Percentiles rank a stretch among this genome's conserved stretches.
These are phyloP conservation scores for Poecile atricapillus DNA, from an alignment of 2,113 vertebrate species.

Conservation along the genomic window DNA sequence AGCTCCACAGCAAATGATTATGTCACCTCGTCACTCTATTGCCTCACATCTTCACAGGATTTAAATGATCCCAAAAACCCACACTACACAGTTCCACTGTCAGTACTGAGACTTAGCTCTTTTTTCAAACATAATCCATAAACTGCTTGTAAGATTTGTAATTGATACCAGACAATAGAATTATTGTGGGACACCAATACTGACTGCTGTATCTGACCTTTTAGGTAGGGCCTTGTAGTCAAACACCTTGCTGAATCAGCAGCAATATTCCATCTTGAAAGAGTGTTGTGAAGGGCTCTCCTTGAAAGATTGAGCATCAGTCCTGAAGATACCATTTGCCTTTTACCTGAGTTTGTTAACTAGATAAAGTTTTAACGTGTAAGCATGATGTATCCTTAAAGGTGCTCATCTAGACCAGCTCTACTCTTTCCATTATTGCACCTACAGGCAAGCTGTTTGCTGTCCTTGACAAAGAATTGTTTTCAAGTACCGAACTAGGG, in stretches of 20 bases:
- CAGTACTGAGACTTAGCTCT: not conserved
- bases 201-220: not conserved
- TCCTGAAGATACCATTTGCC: not conserved
- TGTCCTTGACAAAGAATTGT: constrained; percentile 3
- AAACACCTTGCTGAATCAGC: not conserved
- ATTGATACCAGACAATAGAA: not conserved
- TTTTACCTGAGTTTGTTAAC: not conserved
- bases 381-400: not conserved
- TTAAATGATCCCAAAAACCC: not conserved
- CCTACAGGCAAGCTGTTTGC: not conserved
- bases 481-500: not conserved
- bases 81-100: not conserved
- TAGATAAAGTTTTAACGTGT: not conserved
- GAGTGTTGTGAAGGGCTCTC: not conserved
- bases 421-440: not conserved
- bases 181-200: not conserved
- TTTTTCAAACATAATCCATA: not conserved
- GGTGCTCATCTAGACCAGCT: not conserved
- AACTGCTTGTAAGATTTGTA: not conserved
- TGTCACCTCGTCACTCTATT: not conserved
- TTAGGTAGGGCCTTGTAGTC: fast-evolving
- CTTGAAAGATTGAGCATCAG: not conserved
- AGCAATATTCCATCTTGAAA: not conserved
- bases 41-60: not conserved
- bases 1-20: not conserved